Conservation (phyloP, 2,797 vertebrate genomes). For the Benthosema pterotum region DNA sequence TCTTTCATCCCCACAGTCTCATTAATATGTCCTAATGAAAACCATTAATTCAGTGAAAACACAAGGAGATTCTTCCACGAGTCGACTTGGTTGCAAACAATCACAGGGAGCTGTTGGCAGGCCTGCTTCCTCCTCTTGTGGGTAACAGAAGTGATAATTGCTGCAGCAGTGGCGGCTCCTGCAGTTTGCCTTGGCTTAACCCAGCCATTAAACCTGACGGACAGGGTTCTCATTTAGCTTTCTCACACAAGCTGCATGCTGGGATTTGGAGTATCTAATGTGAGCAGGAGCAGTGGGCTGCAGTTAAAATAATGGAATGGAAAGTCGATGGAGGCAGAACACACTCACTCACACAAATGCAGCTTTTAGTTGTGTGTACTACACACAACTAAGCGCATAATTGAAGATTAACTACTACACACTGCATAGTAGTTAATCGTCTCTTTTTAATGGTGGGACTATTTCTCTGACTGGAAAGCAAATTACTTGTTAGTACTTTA, state of each 20-base stretch:
- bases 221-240: constrained; percentile 46
- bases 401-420: no score
- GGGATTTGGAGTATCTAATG: constrained; percentile 53
- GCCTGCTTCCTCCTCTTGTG: constrained; percentile 21
- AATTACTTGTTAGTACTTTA: no score
- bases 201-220: constrained; percentile 50
- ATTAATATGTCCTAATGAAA: no score
- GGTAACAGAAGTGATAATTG: constrained; percentile 39
- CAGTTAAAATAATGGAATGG: neutral
- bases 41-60: no score
- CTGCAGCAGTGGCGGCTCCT: constrained; percentile 25
- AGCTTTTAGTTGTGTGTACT: no score
- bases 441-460: no score
- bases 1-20: no score
- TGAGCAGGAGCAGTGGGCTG: constrained; percentile 16
- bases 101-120: constrained; percentile 3
- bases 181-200: constrained; percentile 26
- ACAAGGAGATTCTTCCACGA: neutral
- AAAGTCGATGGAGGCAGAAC: neutral
- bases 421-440: no score
- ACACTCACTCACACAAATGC: neutral
- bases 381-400: no score
- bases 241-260: constrained; percentile 43
- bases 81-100: neutral
- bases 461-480: no score